Evolutionary conservation across 2,113 vertebrate genomes (phyloP), one percentile per base, ranked within the genome.

Genomic region (Edolisoma coerulescens): DNA sequence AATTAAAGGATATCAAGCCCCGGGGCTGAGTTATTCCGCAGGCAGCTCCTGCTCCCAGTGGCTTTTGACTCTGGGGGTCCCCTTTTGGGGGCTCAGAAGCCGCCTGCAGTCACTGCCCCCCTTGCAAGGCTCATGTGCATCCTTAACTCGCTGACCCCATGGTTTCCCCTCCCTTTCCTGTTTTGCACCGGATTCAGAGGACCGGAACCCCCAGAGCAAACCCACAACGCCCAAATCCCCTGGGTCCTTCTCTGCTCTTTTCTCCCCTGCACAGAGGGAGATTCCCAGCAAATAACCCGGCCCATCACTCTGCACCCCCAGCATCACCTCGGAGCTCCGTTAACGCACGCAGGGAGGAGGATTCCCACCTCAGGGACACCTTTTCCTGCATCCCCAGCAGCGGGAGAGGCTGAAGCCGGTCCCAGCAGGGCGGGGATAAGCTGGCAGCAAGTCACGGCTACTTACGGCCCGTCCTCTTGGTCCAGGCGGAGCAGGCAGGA

Each of bases 61-160:
- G 14, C 3, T 87, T 76, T 63, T 44, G 19, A 16, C 18, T 24
- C 27, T 0, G 0, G 27, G 18, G 27, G 4, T 54, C 8, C 5
- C 22, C 1, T 68, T 49, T 6, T 3, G 16, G 59, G 39, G 52
- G 4, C 26, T 53, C 64, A 21, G n/a, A 61, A 63, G 67, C 61
- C 13, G 0, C 39, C n/a, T 41, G 52, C 52, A 2, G 18, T 13
- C 8, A 0, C 56, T 1, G 0, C 6, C 9, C n/a, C 37, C n/a
- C 28, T 21, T 4, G 26, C n/a, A 30, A 42, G 11, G 23, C 64
- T 56, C 35, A 13, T 4, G 3, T 5, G 20, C 41, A 49, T 49
- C 59, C 84, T 76, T 54, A 82, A 68, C n/a, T 28, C 8, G 16
- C 6, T 2, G 13, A 19, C 60, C 27, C 30, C 1, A 4, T 0